Conservation (phyloP, 2,888 invertebrate species). For the Microchrysa polita region DNA sequence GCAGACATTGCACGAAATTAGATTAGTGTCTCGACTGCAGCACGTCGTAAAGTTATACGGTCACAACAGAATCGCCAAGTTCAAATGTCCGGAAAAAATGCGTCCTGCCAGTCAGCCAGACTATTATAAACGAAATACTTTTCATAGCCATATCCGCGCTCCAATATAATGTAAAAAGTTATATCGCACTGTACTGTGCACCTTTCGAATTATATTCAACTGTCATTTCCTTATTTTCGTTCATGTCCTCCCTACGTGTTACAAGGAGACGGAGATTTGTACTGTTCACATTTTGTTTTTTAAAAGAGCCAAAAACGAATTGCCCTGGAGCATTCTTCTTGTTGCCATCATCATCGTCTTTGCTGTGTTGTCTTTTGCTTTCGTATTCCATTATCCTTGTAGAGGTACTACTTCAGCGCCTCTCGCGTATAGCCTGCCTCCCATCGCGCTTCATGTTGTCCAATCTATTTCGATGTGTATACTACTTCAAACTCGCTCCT, state of each 20-base stretch:
- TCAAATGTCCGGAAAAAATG: slow-evolving; percentile 9
- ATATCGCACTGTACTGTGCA: slow-evolving; percentile 20
- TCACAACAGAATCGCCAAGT: neutral
- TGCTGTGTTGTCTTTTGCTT: slow-evolving; percentile 29
- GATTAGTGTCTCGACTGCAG: slow-evolving; percentile 46
- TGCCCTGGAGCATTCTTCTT: slow-evolving; percentile 37
- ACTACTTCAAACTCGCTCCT: too few species aligned
- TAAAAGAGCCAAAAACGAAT: slow-evolving; percentile 27
- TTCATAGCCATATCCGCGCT: neutral
- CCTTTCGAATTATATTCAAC: slow-evolving; percentile 44
- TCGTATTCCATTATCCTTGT: slow-evolving; percentile 22
- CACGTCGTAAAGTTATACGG: slow-evolving; percentile 45
- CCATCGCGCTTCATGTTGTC: too few species aligned
- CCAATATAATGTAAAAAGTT: neutral
- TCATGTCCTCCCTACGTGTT: neutral
- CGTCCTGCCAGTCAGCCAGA: neutral
- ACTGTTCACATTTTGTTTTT: slow-evolving; percentile 29
- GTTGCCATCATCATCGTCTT: neutral
- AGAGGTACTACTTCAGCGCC: too few species aligned
- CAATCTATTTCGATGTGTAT: too few species aligned
- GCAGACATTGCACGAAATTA: slow-evolving; percentile 48
- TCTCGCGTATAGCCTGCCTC: too few species aligned
- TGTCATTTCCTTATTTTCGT: slow-evolving; percentile 38
- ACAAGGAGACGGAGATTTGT: slow-evolving; percentile 23
- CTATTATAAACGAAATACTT: neutral